Evolutionary conservation across 1,140 invertebrate genomes (phyloP), one percentile per base, ranked within the genome.

Genomic region (Brachionus koreanus): DNA sequence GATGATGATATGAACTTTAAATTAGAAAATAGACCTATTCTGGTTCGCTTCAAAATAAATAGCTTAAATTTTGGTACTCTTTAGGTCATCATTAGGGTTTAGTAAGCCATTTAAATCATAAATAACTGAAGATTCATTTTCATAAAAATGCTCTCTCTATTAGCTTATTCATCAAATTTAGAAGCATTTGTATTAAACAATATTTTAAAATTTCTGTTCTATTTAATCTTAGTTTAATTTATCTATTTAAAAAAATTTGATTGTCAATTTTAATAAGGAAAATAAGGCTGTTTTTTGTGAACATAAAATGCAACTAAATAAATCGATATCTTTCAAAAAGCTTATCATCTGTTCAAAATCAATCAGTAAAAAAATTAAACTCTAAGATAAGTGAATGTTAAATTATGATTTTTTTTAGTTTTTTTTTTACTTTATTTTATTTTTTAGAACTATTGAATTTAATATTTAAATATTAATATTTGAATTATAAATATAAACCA

Each of bases 401-500:
- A 57, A 57, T 57, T 42, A 42, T 10, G 39, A 42, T 10, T 42
- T 42, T 42, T 42, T 42, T 42, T 42, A n/a, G n/a, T 42, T 42
- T 42, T 42, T 42, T 13, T 1, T 5, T 42, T 42, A 10, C 1
- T 42, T 42, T 42, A 10, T 42, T 7, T 7, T 42, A 13, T 12
- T 12, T 49, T 49, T 57, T 16, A 57, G 49, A 16, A 19, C 3
- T 7, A 23, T 57, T 57, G 49, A 1, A 57, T 57, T 57, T 23
- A 25, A 57, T 57, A 57, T 57, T 57, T 7, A 57, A 57, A 57
- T 57, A 57, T 57, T 57, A 57, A 57, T 57, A 57, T 57, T 57
- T 57, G 9, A 57, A 57, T 23, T 19, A 57, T 19, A 57, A 57
- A 57, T 57, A 57, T 57, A 57, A 57, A 57, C 49, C 49, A 52